A percentile compares a stretch with the other conserved stretches of the same genome.
These are phyloP conservation scores for Phymastichus coffea DNA, from an alignment of 1,140 invertebrate species.

Conservation along the genomic window DNA sequence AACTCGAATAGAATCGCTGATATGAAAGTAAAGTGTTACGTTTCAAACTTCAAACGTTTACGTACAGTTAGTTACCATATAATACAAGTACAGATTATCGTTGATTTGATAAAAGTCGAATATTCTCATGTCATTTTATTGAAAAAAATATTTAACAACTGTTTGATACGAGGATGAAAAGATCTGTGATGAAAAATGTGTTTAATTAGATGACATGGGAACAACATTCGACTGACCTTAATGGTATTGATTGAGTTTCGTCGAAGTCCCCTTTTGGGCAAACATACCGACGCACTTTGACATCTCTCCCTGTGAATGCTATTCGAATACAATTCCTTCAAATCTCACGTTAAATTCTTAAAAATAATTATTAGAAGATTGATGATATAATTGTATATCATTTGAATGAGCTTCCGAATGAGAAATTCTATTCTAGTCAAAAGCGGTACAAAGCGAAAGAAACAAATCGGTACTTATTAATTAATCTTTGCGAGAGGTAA, in stretches of 20 bases:
- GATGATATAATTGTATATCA: not conserved
- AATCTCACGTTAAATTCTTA: too few species aligned
- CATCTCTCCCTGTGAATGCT: constrained; percentile 37
- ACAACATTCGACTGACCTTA: constrained; percentile 37
- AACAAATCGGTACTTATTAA: constrained; percentile 53
- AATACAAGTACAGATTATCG: constrained; percentile 52
- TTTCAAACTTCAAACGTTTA: constrained; percentile 52
- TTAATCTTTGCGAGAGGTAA: constrained; percentile 29
- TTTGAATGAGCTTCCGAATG: constrained; percentile 30
- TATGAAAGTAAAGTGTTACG: constrained; percentile 39
- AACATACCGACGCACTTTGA: constrained; percentile 53
- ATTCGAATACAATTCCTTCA: constrained; percentile 16
- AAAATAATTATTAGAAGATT: not conserved
- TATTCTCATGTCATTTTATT: constrained; percentile 25
- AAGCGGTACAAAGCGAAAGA: constrained; percentile 53
- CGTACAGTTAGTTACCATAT: constrained; percentile 52
- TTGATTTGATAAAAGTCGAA: constrained; percentile 44
- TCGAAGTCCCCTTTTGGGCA: constrained; percentile 58
- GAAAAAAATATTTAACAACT: not conserved
- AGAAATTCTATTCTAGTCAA: constrained; percentile 58
- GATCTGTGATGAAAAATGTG: constrained; percentile 15
- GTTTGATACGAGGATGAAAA: constrained; percentile 17
- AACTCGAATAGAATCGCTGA: not conserved
- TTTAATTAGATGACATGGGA: constrained; percentile 11
- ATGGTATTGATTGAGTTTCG: constrained; percentile 55